Percentiles rank a stretch among this genome's conserved stretches.
Conservation (phyloP, 2,113 vertebrate species). For the Barnardius zonarius region DNA sequence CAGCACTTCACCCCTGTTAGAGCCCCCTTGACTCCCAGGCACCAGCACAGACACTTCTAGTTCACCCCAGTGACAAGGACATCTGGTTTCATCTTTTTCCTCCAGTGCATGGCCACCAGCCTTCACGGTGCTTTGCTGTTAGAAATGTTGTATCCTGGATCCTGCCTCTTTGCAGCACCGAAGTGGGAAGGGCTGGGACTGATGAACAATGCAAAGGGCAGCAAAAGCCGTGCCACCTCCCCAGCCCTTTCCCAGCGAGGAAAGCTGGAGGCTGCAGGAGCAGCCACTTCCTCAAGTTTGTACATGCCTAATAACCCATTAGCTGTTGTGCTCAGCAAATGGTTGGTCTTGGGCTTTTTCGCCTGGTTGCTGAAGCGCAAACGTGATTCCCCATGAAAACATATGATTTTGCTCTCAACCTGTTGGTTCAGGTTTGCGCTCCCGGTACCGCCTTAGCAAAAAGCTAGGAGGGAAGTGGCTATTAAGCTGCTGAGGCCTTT, state of each 20-base stretch:
- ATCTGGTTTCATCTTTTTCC: accelerated
- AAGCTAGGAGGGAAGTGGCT: slow-evolving; percentile 2
- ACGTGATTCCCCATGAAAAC: not conserved
- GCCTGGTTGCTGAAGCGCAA: slow-evolving; percentile 5
- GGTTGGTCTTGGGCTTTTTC: not conserved
- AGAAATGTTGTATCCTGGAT: accelerated
- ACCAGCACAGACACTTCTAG: not conserved
- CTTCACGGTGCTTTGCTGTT: accelerated
- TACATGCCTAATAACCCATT: slow-evolving; percentile 4
- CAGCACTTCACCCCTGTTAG: not conserved
- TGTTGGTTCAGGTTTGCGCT: slow-evolving; percentile 22
- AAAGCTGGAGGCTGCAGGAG: not conserved
- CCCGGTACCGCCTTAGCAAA: not conserved
- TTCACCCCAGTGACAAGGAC: not conserved
- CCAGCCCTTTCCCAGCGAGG: not conserved
- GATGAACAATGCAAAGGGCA: accelerated
- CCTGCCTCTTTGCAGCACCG: accelerated
- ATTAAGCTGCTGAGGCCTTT: slow-evolving; percentile 51
- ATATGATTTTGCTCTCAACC: not conserved
- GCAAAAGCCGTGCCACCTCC: not conserved
- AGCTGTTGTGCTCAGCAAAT: not conserved
- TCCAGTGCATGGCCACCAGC: not conserved
- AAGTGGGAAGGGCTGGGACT: not conserved
- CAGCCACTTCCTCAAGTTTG: slow-evolving; percentile 19
- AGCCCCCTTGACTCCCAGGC: not conserved